These are phyloP conservation scores for Valencia hispanica DNA, from an alignment of 2,797 vertebrate genomes.

Conservation along the genomic window DNA sequence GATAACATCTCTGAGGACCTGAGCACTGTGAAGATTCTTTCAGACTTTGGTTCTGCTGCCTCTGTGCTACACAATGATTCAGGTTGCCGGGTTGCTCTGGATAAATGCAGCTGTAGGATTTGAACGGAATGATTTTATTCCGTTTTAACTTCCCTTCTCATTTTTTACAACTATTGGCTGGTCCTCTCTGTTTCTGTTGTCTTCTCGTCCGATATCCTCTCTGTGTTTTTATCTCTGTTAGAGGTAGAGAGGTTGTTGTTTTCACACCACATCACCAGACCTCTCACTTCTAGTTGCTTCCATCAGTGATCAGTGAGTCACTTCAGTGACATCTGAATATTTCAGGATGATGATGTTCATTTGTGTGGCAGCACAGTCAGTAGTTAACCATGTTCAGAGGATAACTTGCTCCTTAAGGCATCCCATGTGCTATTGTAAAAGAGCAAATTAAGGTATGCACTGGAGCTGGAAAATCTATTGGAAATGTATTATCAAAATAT, in stretches of 20 bases:
- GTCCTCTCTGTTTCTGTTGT: neutral
- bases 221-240: neutral
- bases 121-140: neutral
- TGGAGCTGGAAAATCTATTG: neutral
- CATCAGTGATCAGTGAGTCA: conserved; percentile 1
- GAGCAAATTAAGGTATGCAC: neutral
- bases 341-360: conserved; percentile 5
- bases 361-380: neutral
- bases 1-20: neutral
- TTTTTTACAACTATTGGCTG: neutral
- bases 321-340: neutral
- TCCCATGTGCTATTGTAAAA: neutral
- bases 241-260: neutral
- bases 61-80: neutral
- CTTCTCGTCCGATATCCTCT: neutral
- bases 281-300: neutral
- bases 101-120: neutral
- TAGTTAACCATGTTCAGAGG: neutral
- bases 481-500: neutral
- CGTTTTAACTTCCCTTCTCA: neutral
- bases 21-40: neutral
- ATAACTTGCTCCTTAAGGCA: too few species aligned
- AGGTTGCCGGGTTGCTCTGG: neutral
- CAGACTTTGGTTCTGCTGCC: neutral
- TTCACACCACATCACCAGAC: neutral